Evolutionary conservation across 1,140 invertebrate species (phyloP).

Genomic region (Babylonia areolata): DNA sequence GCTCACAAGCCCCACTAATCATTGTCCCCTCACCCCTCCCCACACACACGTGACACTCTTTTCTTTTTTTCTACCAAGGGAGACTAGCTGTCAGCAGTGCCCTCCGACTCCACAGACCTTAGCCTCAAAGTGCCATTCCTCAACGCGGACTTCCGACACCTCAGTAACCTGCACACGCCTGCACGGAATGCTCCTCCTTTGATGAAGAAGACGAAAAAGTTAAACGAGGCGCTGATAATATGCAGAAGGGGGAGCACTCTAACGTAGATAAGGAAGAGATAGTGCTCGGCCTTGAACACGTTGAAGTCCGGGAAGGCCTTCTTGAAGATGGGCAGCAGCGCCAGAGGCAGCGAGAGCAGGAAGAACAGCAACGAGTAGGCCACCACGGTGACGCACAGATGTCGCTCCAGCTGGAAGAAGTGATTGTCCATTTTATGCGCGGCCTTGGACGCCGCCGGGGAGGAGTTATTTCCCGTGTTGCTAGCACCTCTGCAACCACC

Average conservation of each 20-base stretch:
- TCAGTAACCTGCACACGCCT: not conserved
- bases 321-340: slow-evolving; percentile 22
- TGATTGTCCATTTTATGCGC: not conserved
- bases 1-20: no score
- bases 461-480: not conserved
- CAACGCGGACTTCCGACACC: not conserved
- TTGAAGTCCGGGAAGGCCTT: slow-evolving; percentile 1
- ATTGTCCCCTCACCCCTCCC: no score
- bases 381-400: slow-evolving; percentile 14
- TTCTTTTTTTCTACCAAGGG: no score
- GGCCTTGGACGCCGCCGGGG: not conserved
- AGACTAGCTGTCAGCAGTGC: not conserved
- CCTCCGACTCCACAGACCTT: not conserved
- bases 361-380: slow-evolving; percentile 23
- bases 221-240: slow-evolving; percentile 24
- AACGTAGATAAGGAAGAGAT: slow-evolving; percentile 6
- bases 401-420: slow-evolving; percentile 30
- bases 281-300: slow-evolving; percentile 13
- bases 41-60: no score
- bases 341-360: slow-evolving; percentile 26
- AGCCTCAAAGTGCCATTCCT: not conserved
- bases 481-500: not conserved
- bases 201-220: slow-evolving; percentile 31
- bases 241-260: not conserved
- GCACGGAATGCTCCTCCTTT: slow-evolving; percentile 15